Percentiles rank a stretch among this genome's conserved stretches.
These are phyloP conservation scores for Zapus hudsonius DNA, from an alignment of 2,113 vertebrate genomes.

Conservation along the genomic window DNA sequence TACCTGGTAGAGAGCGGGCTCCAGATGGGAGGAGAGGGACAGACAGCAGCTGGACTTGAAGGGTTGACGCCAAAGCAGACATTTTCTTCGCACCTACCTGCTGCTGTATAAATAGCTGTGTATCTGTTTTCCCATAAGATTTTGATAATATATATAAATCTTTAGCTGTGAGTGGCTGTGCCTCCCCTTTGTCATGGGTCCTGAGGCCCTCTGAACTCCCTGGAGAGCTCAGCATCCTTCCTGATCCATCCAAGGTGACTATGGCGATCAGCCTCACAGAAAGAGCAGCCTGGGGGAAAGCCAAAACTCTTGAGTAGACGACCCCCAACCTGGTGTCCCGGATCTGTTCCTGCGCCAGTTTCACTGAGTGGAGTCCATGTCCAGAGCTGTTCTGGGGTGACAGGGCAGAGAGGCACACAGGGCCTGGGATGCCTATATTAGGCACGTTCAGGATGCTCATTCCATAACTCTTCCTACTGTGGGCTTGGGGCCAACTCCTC, in stretches of 20 bases:
- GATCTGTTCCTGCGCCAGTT: not conserved
- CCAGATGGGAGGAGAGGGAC: not conserved
- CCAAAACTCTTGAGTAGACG: not conserved
- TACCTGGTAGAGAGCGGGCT: not conserved
- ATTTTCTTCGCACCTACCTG: constrained; percentile 47
- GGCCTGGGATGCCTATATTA: constrained; percentile 64
- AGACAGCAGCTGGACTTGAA: constrained; percentile 43
- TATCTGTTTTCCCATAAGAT: constrained; percentile 71
- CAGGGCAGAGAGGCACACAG: not conserved
- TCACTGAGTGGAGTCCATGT: not conserved
- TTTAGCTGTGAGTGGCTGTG: not conserved
- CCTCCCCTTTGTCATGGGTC: not conserved
- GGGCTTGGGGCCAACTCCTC: constrained; percentile 67
- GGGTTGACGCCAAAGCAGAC: constrained; percentile 71
- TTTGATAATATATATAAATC: constrained; percentile 76
- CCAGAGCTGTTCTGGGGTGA: not conserved
- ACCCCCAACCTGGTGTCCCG: not conserved
- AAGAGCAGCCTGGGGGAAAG: not conserved
- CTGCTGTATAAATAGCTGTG: constrained; percentile 61
- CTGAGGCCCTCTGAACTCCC: not conserved
- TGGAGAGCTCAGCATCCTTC: not conserved
- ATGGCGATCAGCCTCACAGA: not conserved
- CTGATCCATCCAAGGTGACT: no score
- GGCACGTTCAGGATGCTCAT: constrained; percentile 55
- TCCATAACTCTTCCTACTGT: constrained; percentile 61